Base-by-base conservation (phyloP, 2,113 vertebrate genomes). In the Geococcyx californianus region DNA sequence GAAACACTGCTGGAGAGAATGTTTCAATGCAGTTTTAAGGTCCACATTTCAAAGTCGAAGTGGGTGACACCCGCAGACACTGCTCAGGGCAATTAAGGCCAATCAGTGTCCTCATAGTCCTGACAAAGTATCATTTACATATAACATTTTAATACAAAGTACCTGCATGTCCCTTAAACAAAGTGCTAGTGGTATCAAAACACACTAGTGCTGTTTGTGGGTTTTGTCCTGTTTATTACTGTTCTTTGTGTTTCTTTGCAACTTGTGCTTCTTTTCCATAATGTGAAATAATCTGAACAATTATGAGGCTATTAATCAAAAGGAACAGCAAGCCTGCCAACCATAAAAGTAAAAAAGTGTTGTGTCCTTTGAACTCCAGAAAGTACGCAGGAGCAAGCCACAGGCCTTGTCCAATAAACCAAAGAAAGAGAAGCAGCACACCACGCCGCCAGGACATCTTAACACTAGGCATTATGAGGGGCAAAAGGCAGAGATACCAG, bases 401-500 rank as follows among this genome's bases (percentile, higher is more conserved):
- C 15, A 99, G 66, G 40, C 97, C 98, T 98, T 99, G 99, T 52
- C 98, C 99, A 12, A 96, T 10, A 56, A 99, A 99, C 99, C 99
- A 99, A 24, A 99, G 94, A 17, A 97, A 24, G 4, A 99, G 95
- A 49, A 99, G 98, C 19, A 90, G 73, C 2, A 97, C 4, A 0
- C 96, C 98, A 33, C 96, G 97, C 5, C 5, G 91, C 81, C 98
- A 84, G 2, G 98, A 96, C 80, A 99, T 98, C 36, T 87, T 97
- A 90, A 99, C 90, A 3, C 62, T 94, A 19, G 99, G 99, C 93
- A 99, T 97, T 75, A 99, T 74, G 5, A 99, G 96, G 24, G 99
- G 99, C 74, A 99, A 98, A 11, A 99, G 97, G 93, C 99, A 99
- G 79, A 99, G 98, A 83, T 99, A 99, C 99, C 99, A 99, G 31